These are phyloP conservation scores for Microcebus tavaratra DNA, from an alignment of 2,113 vertebrate genomes.

Conservation along the genomic window DNA sequence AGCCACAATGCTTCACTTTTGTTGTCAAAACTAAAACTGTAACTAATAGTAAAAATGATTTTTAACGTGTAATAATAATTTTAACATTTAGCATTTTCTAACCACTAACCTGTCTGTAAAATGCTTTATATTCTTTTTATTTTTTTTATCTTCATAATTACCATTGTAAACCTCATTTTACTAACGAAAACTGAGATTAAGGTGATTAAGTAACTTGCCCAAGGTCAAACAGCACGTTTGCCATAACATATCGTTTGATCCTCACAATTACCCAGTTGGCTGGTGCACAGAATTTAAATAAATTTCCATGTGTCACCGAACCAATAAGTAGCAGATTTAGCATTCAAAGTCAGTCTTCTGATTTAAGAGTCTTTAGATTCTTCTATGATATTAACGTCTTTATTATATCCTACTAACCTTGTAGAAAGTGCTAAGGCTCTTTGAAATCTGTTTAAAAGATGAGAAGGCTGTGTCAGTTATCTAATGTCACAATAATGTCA, in stretches of 20 bases:
- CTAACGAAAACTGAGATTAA: conserved; percentile 50
- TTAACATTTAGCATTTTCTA: not conserved
- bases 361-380: not conserved
- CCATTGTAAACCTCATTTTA: conserved; percentile 15
- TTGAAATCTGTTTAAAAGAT: not conserved
- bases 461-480: not conserved
- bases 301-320: not conserved
- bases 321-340: not conserved
- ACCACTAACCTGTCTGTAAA: not conserved
- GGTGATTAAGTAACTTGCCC: conserved; percentile 21
- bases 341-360: not conserved
- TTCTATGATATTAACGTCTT: not conserved
- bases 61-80: not conserved
- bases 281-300: conserved; percentile 46
- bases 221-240: conserved; percentile 20
- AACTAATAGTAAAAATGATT: not conserved
- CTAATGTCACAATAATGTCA: not conserved
- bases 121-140: not conserved
- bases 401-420: not conserved
- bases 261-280: not conserved
- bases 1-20: not conserved
- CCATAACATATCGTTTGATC: conserved; percentile 51
- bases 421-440: not conserved
- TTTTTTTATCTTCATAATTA: not conserved
- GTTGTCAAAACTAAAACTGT: not conserved